phyloP scores from a whole-genome alignment of 2,797 vertebrate genomes.

The Trachops cirrhosus region DNA sequence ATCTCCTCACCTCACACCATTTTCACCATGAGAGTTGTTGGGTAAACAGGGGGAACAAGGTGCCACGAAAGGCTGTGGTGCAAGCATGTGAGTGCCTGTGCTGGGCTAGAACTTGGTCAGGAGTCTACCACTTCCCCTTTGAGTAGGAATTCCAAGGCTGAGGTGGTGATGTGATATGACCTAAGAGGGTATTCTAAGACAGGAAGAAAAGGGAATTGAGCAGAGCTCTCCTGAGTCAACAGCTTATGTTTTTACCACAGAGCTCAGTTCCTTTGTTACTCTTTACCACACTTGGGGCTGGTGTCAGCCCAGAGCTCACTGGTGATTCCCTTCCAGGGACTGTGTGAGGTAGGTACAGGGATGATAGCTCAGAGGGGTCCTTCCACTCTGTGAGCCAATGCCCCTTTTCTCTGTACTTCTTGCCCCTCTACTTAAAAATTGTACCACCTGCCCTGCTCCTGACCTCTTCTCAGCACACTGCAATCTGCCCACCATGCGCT shows the following conservation, averaged over 20 bases:
- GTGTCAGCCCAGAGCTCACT: not conserved
- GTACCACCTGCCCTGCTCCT: not conserved
- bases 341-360: not conserved
- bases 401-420: not conserved
- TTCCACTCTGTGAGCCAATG: not conserved
- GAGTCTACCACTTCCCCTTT: constrained; percentile 39
- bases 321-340: not conserved
- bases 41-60: not conserved
- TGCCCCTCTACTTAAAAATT: not conserved
- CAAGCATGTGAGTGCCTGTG: not conserved
- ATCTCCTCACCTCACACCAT: not conserved
- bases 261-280: not conserved
- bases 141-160: constrained; percentile 36
- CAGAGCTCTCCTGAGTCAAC: constrained; percentile 18
- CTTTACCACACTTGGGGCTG: not conserved
- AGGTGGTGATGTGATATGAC: not conserved
- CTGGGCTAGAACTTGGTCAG: not conserved
- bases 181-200: not conserved
- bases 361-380: not conserved
- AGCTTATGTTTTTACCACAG: constrained; percentile 5
- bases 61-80: not conserved
- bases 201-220: not conserved
- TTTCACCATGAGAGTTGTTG: too few species aligned
- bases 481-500: not conserved
- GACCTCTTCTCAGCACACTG: not conserved